These are phyloP conservation scores for Psittacus erithacus DNA, from an alignment of 2,113 vertebrate species.

Conservation along the genomic window DNA sequence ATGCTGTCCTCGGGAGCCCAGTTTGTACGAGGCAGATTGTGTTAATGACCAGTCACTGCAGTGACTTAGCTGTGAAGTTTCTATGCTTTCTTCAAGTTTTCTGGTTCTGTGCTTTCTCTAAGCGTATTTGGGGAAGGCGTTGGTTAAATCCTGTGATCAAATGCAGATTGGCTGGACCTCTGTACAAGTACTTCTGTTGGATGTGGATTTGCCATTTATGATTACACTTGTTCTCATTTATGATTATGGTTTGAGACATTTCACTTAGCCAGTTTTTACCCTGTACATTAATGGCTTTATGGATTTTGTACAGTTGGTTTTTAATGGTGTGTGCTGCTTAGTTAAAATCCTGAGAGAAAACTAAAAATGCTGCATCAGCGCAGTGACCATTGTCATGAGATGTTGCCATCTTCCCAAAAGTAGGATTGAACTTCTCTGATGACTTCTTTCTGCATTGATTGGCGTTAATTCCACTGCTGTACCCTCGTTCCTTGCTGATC, in stretches of 20 bases:
- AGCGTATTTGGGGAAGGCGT: rapidly evolving
- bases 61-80: neutral
- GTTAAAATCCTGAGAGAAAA: neutral
- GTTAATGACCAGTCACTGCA: neutral
- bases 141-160: neutral
- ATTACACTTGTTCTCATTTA: neutral
- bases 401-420: neutral
- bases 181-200: neutral
- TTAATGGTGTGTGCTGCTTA: neutral
- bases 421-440: neutral
- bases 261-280: neutral
- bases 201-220: neutral
- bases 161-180: neutral
- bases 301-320: neutral
- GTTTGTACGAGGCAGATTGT: rapidly evolving
- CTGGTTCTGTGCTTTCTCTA: neutral
- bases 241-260: neutral
- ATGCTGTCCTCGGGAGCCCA: neutral
- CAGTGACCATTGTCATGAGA: neutral
- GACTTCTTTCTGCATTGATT: rapidly evolving
- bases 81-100: neutral
- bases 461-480: neutral
- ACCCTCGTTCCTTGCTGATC: neutral
- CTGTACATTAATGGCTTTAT: neutral
- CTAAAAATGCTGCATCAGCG: neutral